A percentile compares a stretch with the other conserved stretches of the same genome.
These are phyloP conservation scores for Percopsis transmontana DNA, from an alignment of 2,113 vertebrate genomes.

Conservation along the genomic window DNA sequence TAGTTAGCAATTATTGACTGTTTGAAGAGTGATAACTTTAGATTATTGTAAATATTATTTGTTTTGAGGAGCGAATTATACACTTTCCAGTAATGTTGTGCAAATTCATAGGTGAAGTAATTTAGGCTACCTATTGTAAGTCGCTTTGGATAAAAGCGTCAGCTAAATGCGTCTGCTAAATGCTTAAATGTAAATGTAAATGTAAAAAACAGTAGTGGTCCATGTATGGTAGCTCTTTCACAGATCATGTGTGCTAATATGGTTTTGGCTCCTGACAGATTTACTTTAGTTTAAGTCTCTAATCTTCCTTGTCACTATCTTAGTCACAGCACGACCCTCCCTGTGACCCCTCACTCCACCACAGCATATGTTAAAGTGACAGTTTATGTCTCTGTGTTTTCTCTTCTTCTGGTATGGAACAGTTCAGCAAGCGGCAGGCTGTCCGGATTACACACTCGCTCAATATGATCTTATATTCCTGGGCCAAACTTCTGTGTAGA, in stretches of 20 bases:
- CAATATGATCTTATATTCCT: conserved; percentile 51
- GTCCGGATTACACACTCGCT: conserved; percentile 12
- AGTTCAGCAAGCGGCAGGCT: conserved; percentile 1
- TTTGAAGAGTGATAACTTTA: no score
- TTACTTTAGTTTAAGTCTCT: conserved; percentile 59
- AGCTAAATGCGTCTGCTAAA: no score
- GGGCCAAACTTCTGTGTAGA: conserved; percentile 66
- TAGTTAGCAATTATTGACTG: no score
- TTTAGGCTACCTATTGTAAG: no score
- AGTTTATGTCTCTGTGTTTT: neutral
- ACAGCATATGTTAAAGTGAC: neutral
- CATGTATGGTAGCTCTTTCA: conserved; percentile 34
- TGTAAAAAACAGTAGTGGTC: no score
- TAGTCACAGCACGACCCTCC: conserved; percentile 54
- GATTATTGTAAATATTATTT: no score
- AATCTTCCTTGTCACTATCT: conserved; percentile 69
- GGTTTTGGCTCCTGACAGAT: conserved; percentile 60
- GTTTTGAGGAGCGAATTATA: no score
- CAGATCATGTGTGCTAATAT: conserved; percentile 46
- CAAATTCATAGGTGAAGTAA: no score
- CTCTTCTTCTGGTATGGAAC: conserved; percentile 2
- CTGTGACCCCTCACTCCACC: neutral
- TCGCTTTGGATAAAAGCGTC: no score
- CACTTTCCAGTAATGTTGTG: no score
- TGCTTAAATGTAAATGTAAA: no score